Conservation (phyloP, 2,113 vertebrate species). For the Cettia cetti region DNA sequence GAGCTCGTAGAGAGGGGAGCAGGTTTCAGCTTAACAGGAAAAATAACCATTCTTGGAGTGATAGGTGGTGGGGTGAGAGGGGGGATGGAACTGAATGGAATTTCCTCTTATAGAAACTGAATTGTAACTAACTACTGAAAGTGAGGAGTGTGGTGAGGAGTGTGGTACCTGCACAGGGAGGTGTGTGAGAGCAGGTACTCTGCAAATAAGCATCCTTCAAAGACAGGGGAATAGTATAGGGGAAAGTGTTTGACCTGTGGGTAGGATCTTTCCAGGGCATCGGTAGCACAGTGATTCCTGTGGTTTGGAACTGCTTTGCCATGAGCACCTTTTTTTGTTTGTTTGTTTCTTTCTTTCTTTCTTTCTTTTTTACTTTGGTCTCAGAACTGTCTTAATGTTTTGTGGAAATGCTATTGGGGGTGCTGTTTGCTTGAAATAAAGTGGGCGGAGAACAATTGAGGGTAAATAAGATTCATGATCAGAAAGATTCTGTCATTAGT, state of each 20-base stretch:
- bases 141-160: slow-evolving; percentile 30
- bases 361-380: slow-evolving; percentile 10
- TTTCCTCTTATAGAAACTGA: slow-evolving; percentile 49
- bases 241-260: slow-evolving; percentile 34
- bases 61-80: background rate
- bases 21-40: slow-evolving; percentile 41
- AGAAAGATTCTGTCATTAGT: slow-evolving; percentile 43
- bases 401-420: slow-evolving; percentile 13
- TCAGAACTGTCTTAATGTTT: slow-evolving; percentile 47
- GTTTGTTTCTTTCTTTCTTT: background rate
- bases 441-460: slow-evolving; percentile 35
- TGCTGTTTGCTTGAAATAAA: slow-evolving; percentile 65
- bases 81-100: slow-evolving; percentile 27
- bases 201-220: background rate
- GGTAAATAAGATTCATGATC: slow-evolving; percentile 32
- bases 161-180: slow-evolving; percentile 30
- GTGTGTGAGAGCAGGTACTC: slow-evolving; percentile 21
- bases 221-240: background rate
- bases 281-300: background rate
- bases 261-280: slow-evolving; percentile 47
- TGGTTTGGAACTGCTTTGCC: slow-evolving; percentile 33
- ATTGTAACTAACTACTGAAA: slow-evolving; percentile 39
- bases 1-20: slow-evolving; percentile 49
- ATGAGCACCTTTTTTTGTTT: background rate
- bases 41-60: slow-evolving; percentile 35